Evolutionary conservation across 2,888 invertebrate species (phyloP).

Genomic region (Eupsilia transversa): DNA sequence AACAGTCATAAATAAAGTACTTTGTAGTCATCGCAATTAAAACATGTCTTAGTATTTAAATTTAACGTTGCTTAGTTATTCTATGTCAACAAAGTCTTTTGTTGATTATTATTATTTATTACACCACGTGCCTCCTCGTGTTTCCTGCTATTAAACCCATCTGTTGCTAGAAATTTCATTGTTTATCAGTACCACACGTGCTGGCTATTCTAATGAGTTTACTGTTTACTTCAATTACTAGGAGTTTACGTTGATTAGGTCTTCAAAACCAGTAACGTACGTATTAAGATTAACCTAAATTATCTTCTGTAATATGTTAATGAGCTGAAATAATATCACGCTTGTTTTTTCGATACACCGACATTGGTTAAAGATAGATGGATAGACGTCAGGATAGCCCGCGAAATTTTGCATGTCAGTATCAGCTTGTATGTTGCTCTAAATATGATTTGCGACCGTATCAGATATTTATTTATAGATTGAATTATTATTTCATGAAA

Average conservation of each 20-base stretch:
- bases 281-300: constrained; percentile 1
- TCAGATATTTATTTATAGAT: too few species aligned
- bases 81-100: constrained; percentile 22
- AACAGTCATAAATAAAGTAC: constrained; percentile 6
- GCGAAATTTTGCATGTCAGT: too few species aligned
- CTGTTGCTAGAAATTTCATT: constrained; percentile 51
- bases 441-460: too few species aligned
- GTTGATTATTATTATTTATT: constrained; percentile 58
- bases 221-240: constrained; percentile 41
- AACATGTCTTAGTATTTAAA: constrained; percentile 32
- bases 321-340: background rate
- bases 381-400: too few species aligned
- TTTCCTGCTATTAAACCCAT: constrained; percentile 51
- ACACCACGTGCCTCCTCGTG: constrained; percentile 57
- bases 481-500: too few species aligned
- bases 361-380: too few species aligned
- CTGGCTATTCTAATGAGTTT: constrained; percentile 16
- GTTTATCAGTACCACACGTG: constrained; percentile 49
- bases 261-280: background rate
- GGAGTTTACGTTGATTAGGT: constrained; percentile 12
- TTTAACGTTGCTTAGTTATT: constrained; percentile 37
- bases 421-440: too few species aligned
- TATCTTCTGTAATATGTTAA: background rate
- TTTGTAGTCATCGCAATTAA: constrained; percentile 29
- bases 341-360: background rate